These are phyloP conservation scores for Sarcophaga caerulescens DNA, from an alignment of 2,888 invertebrate species.

Conservation along the genomic window DNA sequence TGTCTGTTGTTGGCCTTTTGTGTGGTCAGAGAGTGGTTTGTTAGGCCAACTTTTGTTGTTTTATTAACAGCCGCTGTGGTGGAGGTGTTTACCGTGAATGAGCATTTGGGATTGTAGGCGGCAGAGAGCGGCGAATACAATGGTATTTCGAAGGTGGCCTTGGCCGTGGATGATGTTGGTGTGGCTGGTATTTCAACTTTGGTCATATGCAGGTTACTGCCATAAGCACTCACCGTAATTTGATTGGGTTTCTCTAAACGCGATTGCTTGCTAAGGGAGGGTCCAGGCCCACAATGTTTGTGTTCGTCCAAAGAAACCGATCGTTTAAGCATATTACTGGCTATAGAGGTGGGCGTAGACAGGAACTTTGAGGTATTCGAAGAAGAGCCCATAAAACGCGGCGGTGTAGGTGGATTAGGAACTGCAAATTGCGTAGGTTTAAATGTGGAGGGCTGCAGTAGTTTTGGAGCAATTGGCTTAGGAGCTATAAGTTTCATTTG, in stretches of 20 bases:
- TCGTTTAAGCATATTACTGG: conserved; percentile 76
- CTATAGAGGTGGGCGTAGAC: conserved; percentile 77
- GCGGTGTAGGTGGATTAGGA: conserved; percentile 72
- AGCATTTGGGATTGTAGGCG: conserved; percentile 71
- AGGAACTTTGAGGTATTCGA: conserved; percentile 70
- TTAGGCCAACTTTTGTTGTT: conserved; percentile 5
- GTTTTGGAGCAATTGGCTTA: conserved; percentile 48
- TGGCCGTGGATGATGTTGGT: conserved; percentile 58
- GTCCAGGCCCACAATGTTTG: conserved; percentile 61
- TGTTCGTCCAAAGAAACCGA: conserved; percentile 78
- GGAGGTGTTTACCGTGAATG: conserved; percentile 56
- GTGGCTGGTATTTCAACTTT: conserved; percentile 64
- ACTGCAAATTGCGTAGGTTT: conserved; percentile 75
- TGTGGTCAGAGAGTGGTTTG: conserved; percentile 31
- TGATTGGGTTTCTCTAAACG: conserved; percentile 72
- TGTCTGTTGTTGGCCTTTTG: too few species aligned
- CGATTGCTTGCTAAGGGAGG: conserved; percentile 72
- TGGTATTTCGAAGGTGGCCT: conserved; percentile 70
- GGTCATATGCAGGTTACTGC: conserved; percentile 57
- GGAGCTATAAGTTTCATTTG: conserved; percentile 65
- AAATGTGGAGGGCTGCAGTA: conserved; percentile 34
- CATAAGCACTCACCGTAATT: conserved; percentile 64
- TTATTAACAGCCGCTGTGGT: conserved; percentile 23
- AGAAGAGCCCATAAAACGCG: conserved; percentile 70
- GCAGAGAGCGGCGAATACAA: conserved; percentile 73